Evolutionary conservation across 2,113 vertebrate species (phyloP).

Genomic region (Montifringilla adamsi): DNA sequence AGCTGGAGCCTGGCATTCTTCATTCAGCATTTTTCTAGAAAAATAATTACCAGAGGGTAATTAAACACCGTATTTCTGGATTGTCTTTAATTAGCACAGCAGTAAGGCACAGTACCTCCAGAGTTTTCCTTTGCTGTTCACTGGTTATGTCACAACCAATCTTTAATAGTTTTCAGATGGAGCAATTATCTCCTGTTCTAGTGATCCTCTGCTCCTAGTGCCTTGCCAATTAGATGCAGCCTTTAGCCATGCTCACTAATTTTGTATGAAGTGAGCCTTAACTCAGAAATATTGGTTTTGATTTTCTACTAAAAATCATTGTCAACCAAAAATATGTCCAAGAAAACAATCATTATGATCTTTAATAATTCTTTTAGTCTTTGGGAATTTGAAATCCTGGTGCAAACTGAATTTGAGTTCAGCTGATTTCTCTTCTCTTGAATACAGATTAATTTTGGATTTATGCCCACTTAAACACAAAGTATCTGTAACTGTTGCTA

Average conservation of each 20-base stretch:
- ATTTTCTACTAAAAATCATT: not conserved
- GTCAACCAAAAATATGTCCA: not conserved
- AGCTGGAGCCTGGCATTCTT: not conserved
- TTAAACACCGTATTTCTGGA: not conserved
- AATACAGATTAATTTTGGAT: not conserved
- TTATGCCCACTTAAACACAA: not conserved
- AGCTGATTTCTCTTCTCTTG: not conserved
- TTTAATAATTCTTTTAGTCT: not conserved
- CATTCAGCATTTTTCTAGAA: not conserved
- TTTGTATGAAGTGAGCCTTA: conserved; percentile 5
- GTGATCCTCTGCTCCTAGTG: not conserved
- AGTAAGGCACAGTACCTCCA: not conserved
- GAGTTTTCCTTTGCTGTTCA: conserved; percentile 35
- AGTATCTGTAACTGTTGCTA: not conserved
- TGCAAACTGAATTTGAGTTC: not conserved
- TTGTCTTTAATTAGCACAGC: conserved; percentile 20
- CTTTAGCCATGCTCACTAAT: not conserved
- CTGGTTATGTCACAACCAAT: not conserved
- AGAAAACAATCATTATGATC: not conserved
- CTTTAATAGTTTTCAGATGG: conserved; percentile 36
- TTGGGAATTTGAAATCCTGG: not conserved
- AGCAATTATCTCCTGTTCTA: not conserved
- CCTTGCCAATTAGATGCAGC: conserved; percentile 7
- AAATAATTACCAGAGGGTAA: not conserved
- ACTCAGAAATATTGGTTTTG: conserved; percentile 9